phyloP scores from a whole-genome alignment of 2,113 vertebrate genomes.

The Thalassoma bifasciatum region DNA sequence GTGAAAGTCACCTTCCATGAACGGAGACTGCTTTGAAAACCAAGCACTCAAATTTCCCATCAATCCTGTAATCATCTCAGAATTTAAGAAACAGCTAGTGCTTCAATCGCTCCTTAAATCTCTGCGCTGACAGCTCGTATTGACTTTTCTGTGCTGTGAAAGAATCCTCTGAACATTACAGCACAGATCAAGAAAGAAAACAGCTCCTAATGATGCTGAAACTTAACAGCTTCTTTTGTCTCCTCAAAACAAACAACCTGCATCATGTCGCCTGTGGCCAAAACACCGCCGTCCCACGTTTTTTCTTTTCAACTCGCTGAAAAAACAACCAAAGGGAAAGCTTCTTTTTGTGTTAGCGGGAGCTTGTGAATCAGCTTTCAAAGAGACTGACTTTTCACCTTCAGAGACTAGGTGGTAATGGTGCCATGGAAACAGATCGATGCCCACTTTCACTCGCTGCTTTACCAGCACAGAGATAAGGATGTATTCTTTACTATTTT shows the following conservation, averaged over 20 bases:
- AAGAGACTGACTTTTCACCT: conserved; percentile 75
- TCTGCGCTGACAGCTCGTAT: conserved; percentile 11
- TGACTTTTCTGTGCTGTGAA: conserved; percentile 6
- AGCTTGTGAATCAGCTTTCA: conserved; percentile 25
- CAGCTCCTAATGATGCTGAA: conserved; percentile 27
- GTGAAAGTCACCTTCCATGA: conserved; percentile 50
- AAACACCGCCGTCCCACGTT: conserved; percentile 31
- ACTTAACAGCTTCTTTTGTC: conserved; percentile 37
- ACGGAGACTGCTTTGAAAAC: conserved; percentile 23
- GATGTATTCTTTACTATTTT: conserved; percentile 29
- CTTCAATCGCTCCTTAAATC: conserved; percentile 18
- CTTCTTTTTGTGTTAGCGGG: conserved; percentile 25
- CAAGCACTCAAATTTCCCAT: neutral
- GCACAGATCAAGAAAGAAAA: neutral
- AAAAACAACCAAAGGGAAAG: conserved; percentile 12
- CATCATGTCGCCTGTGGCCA: conserved; percentile 37
- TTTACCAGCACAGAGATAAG: conserved; percentile 51
- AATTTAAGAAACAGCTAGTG: neutral
- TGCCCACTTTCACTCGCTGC: conserved; percentile 42
- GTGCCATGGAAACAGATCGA: conserved; percentile 71
- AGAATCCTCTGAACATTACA: conserved; percentile 9
- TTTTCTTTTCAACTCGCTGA: conserved; percentile 20
- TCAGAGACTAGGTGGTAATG: conserved; percentile 75
- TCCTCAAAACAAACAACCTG: conserved; percentile 39
- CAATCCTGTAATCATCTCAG: conserved; percentile 9